Base-by-base conservation (phyloP, 2,113 vertebrate genomes). In the Antigone vipio region DNA sequence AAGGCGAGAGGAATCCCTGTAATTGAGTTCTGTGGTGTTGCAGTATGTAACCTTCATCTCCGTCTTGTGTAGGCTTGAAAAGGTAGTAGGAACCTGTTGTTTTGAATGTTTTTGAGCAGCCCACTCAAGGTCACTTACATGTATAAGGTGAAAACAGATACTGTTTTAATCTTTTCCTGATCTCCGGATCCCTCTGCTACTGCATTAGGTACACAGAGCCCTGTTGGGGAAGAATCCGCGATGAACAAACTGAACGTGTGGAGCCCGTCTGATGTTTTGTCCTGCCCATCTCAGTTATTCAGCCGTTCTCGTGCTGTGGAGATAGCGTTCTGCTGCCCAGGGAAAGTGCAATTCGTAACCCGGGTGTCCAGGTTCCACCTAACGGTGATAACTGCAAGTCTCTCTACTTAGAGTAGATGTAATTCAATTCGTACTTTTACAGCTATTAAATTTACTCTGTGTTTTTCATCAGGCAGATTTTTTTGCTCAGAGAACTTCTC, bases 271-370 rank as follows among this genome's bases (percentile, higher is more conserved):
- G 17, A 4, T 21, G 15, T 11, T 38, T 22, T 58, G 29, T 47
- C 23, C 40, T 69, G 45, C 55, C 22, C 47, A 13, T 15, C 17
- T 12, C 8, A 2, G 32, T 44, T 26, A 1, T 1, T 56, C 6
- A 11, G 45, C 29, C 2, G 0, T 9, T 44, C 19, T 49, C 14
- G 15, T 27, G 2, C 59, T 15, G 1, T n/a, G 20, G 45, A 42
- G 59, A 17, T 15, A 4, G 9, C 22, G 53, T 29, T 47, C 49
- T 78, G 40, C 59, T 85, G 68, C 45, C 21, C 38, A 29, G 55
- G 22, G 30, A 22, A 50, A 0, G 1, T 24, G 11, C 22, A 3
- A 0, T 22, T 27, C 64, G 32, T 21, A 55, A 71, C 30, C 7
- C 1, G 6, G 8, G 24, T 55, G n/a, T 67, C 23, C 30, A 68